phyloP scores from a whole-genome alignment of 2,888 invertebrate species.

The Apomyelois bistriatella region DNA sequence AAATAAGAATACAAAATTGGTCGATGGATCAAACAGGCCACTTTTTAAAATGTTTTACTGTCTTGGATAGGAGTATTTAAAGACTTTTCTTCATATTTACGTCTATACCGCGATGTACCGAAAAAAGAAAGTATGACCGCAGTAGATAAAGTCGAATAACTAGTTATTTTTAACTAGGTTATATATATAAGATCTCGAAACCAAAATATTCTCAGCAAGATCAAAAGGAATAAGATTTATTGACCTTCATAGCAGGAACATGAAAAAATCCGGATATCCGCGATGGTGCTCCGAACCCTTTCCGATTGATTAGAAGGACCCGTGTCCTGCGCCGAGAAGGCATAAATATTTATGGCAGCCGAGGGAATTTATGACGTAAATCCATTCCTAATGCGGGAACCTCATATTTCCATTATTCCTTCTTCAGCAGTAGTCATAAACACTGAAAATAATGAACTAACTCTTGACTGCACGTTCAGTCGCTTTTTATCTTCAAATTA shows the following conservation, averaged over 20 bases:
- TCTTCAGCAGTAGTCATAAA: background rate
- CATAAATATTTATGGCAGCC: slow-evolving; percentile 6
- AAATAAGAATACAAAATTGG: too few relatives aligned
- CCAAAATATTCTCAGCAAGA: background rate
- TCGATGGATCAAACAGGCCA: too few relatives aligned
- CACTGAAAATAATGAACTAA: background rate
- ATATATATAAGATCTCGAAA: background rate
- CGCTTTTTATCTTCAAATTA: too few relatives aligned
- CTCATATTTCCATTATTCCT: slow-evolving; percentile 4
- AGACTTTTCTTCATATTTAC: too few relatives aligned
- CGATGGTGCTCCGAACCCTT: background rate
- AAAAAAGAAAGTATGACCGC: too few relatives aligned
- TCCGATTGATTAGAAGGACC: slow-evolving; percentile 8
- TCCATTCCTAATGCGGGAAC: slow-evolving; percentile 3
- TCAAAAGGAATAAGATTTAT: slow-evolving; percentile 6
- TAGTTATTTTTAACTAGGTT: background rate
- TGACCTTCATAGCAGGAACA: slow-evolving; percentile 1
- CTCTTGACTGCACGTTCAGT: background rate
- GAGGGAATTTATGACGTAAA: slow-evolving; percentile 6
- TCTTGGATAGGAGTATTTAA: too few relatives aligned
- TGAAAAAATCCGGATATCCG: slow-evolving; percentile 1
- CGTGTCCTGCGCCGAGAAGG: slow-evolving; percentile 3
- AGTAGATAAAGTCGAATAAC: too few relatives aligned
- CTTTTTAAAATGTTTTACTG: too few relatives aligned
- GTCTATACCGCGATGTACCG: too few relatives aligned